Base-by-base conservation (phyloP, 1,140 invertebrate genomes). In the Cheumatopsyche charites region DNA sequence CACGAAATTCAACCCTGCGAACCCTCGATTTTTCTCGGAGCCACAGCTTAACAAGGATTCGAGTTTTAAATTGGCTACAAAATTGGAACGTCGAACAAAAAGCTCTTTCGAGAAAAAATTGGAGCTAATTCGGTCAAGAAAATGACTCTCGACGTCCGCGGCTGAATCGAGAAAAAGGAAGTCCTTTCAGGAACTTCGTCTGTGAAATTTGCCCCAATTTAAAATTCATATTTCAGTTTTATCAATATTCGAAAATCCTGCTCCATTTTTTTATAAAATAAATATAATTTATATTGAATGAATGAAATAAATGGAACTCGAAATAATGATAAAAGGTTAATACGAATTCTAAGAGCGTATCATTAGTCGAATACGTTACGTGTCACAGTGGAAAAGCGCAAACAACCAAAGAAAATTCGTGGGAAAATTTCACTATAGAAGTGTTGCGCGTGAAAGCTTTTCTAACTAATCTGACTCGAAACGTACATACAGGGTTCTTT, bases 41-140 rank as follows among this genome's bases (percentile, higher is more conserved):
- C 21, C 17, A 9, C 23, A 26, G 23, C 55, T 58, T 58, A 58
- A 58, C 55, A 19, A 58, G 55, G 55, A 58, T 58, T 58, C 55
- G 55, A 58, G 19, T 58, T 58, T 58, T 58, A 58, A 58, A 58
- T 58, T 58, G 21, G 55, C 55, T n/a, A n/a, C 55, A 21, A 58
- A 58, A 58, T 58, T 58, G 55, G 21, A 47, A 12, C 43, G 43
- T 47, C 43, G 2, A 12, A 58, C 19, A 58, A 58, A 58, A 25
- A 23, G 43, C 43, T 3, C 11, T 47, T 47, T 58, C 9, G 6
- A 11, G 55, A 23, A 26, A 58, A 26, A 58, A 58, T 12, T 52
- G 21, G 25, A 25, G 55, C 21, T 25, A 58, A 25, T 58, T 26
- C 23, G 19, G 7, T 25, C 9, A 2, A 23, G 23, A 23, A 58